Evolutionary conservation across 2,113 vertebrate genomes (phyloP), one percentile per base, ranked within the genome.

Genomic region (Anarrhichthys ocellatus): DNA sequence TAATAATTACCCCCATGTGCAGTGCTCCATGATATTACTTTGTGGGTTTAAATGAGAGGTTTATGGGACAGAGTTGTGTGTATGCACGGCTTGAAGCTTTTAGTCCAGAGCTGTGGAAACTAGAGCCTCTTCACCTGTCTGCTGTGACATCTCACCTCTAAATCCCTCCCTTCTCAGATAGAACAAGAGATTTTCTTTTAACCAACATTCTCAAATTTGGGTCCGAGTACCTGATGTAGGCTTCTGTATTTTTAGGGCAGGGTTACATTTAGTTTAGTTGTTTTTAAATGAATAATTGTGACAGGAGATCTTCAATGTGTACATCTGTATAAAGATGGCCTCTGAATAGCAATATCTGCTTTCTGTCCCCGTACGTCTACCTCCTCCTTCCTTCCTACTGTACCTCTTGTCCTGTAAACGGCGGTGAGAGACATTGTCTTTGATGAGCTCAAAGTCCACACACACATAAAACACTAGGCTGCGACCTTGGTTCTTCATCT

Each of bases 371-470:
- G 27, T n/a, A 8, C 22, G 38, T 73, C 11, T 11, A n/a, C 38
- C 36, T 48, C 34, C 18, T 14, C 29, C 22, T 40, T 34, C 29
- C 65, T 36, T 54, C n/a, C 18, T 65, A 34, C 68, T 36, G 29
- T 32, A 44, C 46, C 40, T 69, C n/a, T 36, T 40, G 24, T 74
- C 36, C n/a, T 82, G 58, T 90, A 80, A 88, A 78, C 76, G 80
- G 54, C 58, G 40, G 44, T 69, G 62, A 74, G 63, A 83, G 29
- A 65, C 32, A 32, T 73, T 76, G 52, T 59, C 56, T 52, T 64
- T 87, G 78, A 86, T 85, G 75, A 83, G 77, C 50, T 83, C 50
- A 82, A 59, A 56, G 80, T 86, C 44, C 66, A n/a, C 50, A 40
- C 48, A 65, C 67, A 32, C 27, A 24, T 27, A 44, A 54, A 22